Conservation (phyloP, 2,113 vertebrate species). For the Jaculus jaculus region DNA sequence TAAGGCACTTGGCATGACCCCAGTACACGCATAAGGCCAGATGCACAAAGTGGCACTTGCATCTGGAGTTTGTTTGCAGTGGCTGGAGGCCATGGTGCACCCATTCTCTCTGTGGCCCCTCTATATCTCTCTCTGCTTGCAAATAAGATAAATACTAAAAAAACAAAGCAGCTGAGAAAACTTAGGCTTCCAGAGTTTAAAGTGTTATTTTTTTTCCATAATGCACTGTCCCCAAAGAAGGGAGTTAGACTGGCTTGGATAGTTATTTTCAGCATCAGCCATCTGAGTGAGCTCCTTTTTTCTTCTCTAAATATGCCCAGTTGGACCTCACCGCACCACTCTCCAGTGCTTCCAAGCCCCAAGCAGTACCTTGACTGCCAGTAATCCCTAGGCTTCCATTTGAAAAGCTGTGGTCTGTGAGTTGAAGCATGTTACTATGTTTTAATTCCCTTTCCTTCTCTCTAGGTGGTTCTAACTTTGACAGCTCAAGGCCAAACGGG, state of each 20-base stretch:
- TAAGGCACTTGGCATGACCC: no score
- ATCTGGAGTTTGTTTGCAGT: no score
- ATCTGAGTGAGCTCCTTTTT: neutral
- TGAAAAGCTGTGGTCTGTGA: neutral
- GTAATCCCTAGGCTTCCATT: neutral
- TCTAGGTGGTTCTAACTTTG: constrained; percentile 69
- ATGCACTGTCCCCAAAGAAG: neutral
- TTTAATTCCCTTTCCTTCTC: constrained; percentile 33
- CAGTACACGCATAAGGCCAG: no score
- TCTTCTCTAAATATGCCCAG: no score
- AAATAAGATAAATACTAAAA: neutral
- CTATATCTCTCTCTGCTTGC: no score
- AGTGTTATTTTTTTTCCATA: neutral
- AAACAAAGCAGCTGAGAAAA: constrained; percentile 10
- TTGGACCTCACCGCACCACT: neutral
- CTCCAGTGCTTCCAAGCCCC: neutral
- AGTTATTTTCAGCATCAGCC: neutral
- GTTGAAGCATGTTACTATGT: neutral
- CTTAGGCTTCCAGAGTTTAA: neutral
- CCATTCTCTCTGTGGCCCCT: no score
- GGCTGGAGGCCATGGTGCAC: no score
- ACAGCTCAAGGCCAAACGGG: constrained; percentile 76
- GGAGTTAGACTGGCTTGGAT: neutral
- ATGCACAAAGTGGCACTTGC: no score
- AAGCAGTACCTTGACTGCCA: neutral